A percentile compares a stretch with the other conserved stretches of the same genome.
These are phyloP conservation scores for Falco columbarius DNA, from an alignment of 2,797 vertebrate species.

Conservation along the genomic window DNA sequence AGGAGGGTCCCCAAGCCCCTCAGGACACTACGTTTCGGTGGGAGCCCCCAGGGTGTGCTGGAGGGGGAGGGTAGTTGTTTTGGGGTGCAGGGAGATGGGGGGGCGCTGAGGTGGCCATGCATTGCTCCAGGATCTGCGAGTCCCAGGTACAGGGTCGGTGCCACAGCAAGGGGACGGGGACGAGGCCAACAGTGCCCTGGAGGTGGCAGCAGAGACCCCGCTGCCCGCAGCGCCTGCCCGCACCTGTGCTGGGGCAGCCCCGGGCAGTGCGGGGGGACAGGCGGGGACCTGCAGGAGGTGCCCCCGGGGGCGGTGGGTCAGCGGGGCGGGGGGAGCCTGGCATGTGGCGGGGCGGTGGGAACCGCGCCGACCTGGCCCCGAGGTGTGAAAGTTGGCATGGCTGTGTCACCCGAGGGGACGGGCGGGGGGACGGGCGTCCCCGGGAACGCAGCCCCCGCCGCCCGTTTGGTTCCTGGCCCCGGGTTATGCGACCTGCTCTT, in stretches of 20 bases:
- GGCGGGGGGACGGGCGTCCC: not conserved
- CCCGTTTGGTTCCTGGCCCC: not conserved
- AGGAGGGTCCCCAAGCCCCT: not conserved
- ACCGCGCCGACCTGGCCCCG: not conserved
- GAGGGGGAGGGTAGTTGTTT: rapidly evolving
- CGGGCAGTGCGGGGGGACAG: not conserved
- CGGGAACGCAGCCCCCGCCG: not conserved
- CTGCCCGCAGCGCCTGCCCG: not conserved
- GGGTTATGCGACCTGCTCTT: not conserved
- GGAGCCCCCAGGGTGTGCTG: too few relatives aligned
- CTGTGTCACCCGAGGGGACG: not conserved
- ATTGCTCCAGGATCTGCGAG: not conserved
- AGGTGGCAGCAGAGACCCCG: slow-evolving; percentile 64
- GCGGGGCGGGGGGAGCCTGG: not conserved
- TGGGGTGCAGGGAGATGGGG: not conserved
- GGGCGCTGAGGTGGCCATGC: not conserved
- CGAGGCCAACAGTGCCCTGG: slow-evolving; percentile 40
- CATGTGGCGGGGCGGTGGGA: not conserved
- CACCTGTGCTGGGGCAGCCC: not conserved
- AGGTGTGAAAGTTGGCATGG: not conserved
- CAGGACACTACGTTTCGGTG: rapidly evolving
- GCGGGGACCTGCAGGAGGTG: not conserved
- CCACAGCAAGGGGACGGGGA: not conserved
- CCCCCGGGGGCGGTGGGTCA: not conserved
- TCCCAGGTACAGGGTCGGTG: not conserved